A percentile compares a stretch with the other conserved stretches of the same genome.
These are phyloP conservation scores for Scolopax mira DNA, from an alignment of 2,113 vertebrate genomes.

Conservation along the genomic window DNA sequence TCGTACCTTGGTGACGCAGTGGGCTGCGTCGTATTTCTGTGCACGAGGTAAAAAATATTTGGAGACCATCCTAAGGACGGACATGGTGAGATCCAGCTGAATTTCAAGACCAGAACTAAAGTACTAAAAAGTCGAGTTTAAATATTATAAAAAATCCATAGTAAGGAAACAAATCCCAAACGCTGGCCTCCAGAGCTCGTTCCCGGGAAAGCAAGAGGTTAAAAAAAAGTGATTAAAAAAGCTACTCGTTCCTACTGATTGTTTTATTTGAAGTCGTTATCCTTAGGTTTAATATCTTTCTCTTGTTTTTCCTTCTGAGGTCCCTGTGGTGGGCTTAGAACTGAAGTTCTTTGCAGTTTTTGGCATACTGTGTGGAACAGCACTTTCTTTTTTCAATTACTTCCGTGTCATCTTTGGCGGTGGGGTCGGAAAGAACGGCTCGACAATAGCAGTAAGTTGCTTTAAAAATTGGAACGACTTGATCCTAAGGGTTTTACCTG, in stretches of 20 bases:
- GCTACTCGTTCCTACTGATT: too few species aligned
- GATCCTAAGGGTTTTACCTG: background rate
- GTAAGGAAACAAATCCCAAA: background rate
- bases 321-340: conserved; percentile 84
- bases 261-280: too few species aligned
- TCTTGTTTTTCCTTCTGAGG: conserved; percentile 62
- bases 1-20: background rate
- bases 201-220: background rate
- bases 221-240: too few species aligned
- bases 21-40: background rate
- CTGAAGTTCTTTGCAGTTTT: conserved; percentile 84
- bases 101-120: background rate
- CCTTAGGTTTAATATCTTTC: background rate
- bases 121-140: background rate
- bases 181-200: background rate
- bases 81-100: background rate
- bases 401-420: conserved; percentile 93
- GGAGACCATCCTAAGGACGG: background rate
- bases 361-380: conserved; percentile 85
- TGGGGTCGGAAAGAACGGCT: conserved; percentile 95
- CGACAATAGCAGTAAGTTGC: conserved; percentile 91
- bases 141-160: background rate
- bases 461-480: background rate
- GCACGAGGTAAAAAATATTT: background rate
- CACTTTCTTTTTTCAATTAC: conserved; percentile 91